Base-by-base conservation (phyloP, 2,113 vertebrate genomes). In the Vidua chalybeata region DNA sequence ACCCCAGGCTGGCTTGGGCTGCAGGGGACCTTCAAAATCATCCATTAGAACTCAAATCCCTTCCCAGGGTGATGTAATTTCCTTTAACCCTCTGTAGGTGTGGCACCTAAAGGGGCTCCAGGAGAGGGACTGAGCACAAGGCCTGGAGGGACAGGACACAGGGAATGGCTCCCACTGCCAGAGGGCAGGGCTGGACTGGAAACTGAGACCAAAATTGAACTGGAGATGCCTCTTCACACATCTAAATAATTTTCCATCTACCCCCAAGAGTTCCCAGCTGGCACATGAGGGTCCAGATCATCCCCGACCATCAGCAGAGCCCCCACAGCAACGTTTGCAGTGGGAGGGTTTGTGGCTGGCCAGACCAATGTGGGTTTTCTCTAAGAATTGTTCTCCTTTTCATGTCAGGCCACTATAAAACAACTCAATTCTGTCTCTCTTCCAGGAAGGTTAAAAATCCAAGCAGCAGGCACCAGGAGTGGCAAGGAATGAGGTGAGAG, bases 91-190 rank as follows among this genome's bases (percentile, higher is more conserved):
- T 45, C n/a, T 46, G 35, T 0, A 27, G 37, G 17, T 26, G 7
- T 7, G 21, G 15, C 35, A 49, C 41, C 20, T 14, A 0, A 14
- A 59, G 54, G 37, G 37, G 39, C 33, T 77, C 33, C 62, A 69
- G 27, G 48, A 54, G 23, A 62, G 35, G 63, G 45, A 7, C 13
- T 43, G 7, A 31, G 62, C 9, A 33, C 55, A 27, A 37, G 26
- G 35, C 0, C 0, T 49, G 62, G 6, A 59, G 37, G 21, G 55
- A 3, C 48, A 62, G 85, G 18, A 51, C 9, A 0, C 20, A 10
- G 67, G 84, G 74, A n/a, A 48, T 30, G 49, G 56, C 23, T 54
- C 46, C 45, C 46, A 71, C 0, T 71, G 39, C 37, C 62, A 54
- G 27, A 45, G 33, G 46, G 18, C 46, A 46, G 28, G n/a, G 33